phyloP scores from a whole-genome alignment of 2,113 vertebrate species.

The Spea multiplicata region DNA sequence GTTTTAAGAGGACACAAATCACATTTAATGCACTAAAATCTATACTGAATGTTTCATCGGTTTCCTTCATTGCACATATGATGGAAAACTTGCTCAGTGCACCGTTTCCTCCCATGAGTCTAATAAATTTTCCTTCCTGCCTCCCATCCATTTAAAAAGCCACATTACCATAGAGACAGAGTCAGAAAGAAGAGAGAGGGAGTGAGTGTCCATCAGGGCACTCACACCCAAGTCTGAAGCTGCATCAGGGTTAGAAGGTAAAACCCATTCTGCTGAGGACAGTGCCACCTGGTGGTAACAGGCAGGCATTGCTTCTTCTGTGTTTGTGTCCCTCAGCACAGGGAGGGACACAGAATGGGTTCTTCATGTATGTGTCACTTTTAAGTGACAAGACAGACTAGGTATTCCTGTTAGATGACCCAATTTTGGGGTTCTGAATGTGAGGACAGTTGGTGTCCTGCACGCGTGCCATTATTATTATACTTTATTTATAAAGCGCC shows the following conservation, averaged over 20 bases:
- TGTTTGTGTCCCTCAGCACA: not conserved
- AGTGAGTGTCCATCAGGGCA: slow-evolving; percentile 8
- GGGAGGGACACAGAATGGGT: slow-evolving; percentile 22
- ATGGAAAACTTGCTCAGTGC: not conserved
- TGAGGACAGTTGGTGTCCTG: not conserved
- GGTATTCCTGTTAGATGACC: slow-evolving; percentile 27
- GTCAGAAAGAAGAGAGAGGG: not conserved
- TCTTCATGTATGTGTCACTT: slow-evolving; percentile 18
- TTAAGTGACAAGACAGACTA: slow-evolving; percentile 20
- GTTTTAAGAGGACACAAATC: too few species aligned
- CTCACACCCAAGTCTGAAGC: not conserved
- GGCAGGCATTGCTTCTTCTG: not conserved
- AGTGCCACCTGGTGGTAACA: slow-evolving; percentile 13
- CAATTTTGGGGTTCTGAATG: slow-evolving; percentile 8
- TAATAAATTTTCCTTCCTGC: slow-evolving; percentile 19
- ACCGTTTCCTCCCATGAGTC: slow-evolving; percentile 13
- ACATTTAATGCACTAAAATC: too few species aligned
- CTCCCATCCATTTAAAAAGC: slow-evolving; percentile 15
- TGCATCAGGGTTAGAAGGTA: not conserved
- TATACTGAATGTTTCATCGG: not conserved
- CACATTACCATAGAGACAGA: slow-evolving; percentile 24
- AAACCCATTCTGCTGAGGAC: not conserved
- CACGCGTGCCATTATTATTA: not conserved
- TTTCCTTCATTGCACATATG: not conserved
- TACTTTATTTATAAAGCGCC: too few species aligned